phyloP scores from a whole-genome alignment of 2,888 invertebrate species.

The Limnephilus rhombicus region DNA sequence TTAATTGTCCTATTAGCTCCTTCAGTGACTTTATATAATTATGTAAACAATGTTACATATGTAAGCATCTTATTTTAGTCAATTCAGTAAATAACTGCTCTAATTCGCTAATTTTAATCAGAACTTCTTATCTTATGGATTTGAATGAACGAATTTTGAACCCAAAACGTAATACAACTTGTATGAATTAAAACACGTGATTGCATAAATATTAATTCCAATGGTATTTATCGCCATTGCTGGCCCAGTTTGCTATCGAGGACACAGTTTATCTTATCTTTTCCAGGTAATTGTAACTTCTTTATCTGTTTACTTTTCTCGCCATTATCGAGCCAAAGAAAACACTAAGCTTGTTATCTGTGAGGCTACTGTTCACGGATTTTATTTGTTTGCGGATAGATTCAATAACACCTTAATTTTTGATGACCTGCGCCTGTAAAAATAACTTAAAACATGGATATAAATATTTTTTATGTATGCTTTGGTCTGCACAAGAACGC shows the following conservation, averaged over 20 bases:
- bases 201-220: neutral
- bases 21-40: no score
- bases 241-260: slow-evolving; percentile 26
- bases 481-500: neutral
- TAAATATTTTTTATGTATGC: neutral
- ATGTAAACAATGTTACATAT: no score
- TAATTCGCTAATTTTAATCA: neutral
- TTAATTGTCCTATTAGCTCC: no score
- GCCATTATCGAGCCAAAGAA: neutral
- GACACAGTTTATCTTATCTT: neutral
- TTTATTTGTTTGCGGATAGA: neutral
- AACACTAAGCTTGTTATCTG: neutral
- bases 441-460: neutral
- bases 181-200: neutral
- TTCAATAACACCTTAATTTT: slow-evolving; percentile 8
- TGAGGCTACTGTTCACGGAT: neutral
- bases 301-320: neutral
- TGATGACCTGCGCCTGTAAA: neutral
- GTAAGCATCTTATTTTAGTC: no score
- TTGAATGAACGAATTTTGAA: neutral
- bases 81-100: neutral
- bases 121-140: neutral
- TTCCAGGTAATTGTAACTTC: neutral
- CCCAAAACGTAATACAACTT: neutral
- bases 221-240: neutral